A percentile compares a stretch with the other conserved stretches of the same genome.
phyloP scores from a whole-genome alignment of 2,113 vertebrate species.

The Apus apus region DNA sequence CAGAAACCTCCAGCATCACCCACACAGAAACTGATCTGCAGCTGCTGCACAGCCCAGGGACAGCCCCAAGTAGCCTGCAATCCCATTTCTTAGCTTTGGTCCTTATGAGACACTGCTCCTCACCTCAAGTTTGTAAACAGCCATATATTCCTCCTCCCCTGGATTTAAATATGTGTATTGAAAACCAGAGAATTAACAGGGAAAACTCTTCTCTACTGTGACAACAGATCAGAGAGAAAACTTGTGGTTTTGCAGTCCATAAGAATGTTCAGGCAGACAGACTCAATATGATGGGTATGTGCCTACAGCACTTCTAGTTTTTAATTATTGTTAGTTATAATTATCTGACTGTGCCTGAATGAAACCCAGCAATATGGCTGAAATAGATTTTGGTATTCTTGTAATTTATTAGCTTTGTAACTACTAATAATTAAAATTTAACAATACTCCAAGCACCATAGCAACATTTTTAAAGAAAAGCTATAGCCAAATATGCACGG shows the following conservation, averaged over 20 bases:
- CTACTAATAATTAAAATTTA: slow-evolving; percentile 72
- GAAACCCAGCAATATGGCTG: slow-evolving; percentile 67
- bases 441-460: slow-evolving; percentile 34
- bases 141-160: not conserved
- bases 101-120: not conserved
- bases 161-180: not conserved
- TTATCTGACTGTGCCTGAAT: slow-evolving; percentile 76
- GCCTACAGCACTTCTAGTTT: slow-evolving; percentile 81
- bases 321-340: slow-evolving; percentile 85
- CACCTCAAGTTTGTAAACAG: not conserved
- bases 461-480: not conserved
- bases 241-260: slow-evolving; percentile 47
- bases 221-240: not conserved
- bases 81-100: not conserved
- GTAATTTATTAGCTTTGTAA: slow-evolving; percentile 74
- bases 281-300: slow-evolving; percentile 73
- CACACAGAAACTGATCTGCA: fast-evolving
- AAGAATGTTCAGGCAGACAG: slow-evolving; percentile 67
- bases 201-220: not conserved
- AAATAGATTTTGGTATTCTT: slow-evolving; percentile 61
- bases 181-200: not conserved
- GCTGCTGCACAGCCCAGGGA: not conserved
- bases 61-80: fast-evolving
- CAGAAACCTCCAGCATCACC: not conserved
- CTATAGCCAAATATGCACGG: slow-evolving; percentile 36